Percentiles rank a stretch among this genome's conserved stretches.
Conservation (phyloP, 30 jellyfish, hydroid and myxozoan species). For the Calvadosia cruxmelitensis region DNA sequence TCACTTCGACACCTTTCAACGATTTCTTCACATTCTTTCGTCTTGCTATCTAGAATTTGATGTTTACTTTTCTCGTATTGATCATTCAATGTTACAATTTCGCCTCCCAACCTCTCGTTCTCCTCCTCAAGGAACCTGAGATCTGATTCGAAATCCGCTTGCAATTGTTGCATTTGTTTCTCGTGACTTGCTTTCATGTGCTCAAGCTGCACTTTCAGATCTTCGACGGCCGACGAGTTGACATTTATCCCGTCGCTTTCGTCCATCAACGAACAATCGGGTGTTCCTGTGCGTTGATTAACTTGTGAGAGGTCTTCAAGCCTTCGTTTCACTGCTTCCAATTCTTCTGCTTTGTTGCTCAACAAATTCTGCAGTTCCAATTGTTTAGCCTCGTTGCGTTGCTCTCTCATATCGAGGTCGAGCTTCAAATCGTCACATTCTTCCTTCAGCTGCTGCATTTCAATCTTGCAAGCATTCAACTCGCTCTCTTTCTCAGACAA, state of each 20-base stretch:
- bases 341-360: not conserved
- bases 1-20: conserved; percentile 20
- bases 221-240: not conserved
- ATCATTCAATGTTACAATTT: conserved; percentile 8
- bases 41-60: conserved; percentile 3
- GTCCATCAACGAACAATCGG: not conserved
- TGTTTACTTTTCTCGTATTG: conserved; percentile 15
- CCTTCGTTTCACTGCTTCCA: not conserved
- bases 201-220: conserved; percentile 25
- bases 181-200: conserved; percentile 35
- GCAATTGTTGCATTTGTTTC: conserved; percentile 31
- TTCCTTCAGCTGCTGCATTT: not conserved
- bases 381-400: not conserved
- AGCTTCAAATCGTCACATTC: not conserved
- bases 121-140: conserved; percentile 38
- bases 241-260: not conserved
- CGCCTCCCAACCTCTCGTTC: conserved; percentile 23
- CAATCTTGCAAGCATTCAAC: not conserved
- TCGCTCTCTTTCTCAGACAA: not conserved
- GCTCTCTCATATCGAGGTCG: too few species aligned
- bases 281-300: not conserved
- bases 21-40: conserved; percentile 18
- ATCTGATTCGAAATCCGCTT: conserved; percentile 39
- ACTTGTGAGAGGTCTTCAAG: not conserved
- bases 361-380: not conserved